Conservation (phyloP, 1,140 invertebrate species). For the Hyles vespertilio region DNA sequence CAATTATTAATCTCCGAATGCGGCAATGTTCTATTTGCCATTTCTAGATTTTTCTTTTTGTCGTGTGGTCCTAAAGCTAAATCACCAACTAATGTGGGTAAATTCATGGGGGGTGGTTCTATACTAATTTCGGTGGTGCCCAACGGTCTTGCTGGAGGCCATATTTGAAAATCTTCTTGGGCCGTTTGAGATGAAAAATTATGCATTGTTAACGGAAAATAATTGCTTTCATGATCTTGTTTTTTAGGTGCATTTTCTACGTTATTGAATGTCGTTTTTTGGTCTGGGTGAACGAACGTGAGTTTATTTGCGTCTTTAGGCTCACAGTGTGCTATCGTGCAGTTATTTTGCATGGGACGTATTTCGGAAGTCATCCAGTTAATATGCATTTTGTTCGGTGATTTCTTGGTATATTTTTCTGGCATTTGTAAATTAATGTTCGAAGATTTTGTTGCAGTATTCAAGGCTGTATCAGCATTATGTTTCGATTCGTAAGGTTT, state of each 20-base stretch:
- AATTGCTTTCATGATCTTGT: constrained; percentile 51
- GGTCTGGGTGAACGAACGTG: constrained; percentile 42
- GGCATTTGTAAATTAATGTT: constrained; percentile 25
- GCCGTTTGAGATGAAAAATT: constrained; percentile 51
- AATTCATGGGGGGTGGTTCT: constrained; percentile 64
- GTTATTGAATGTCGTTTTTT: constrained; percentile 47
- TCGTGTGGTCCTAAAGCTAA: constrained; percentile 66
- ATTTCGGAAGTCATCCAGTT: constrained; percentile 72
- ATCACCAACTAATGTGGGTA: constrained; percentile 66
- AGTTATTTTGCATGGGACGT: constrained; percentile 56
- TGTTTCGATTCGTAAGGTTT: constrained; percentile 53
- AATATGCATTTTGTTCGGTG: constrained; percentile 67
- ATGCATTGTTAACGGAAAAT: constrained; percentile 64
- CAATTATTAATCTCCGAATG: constrained; percentile 59
- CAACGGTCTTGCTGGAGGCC: constrained; percentile 56
- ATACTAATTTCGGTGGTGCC: constrained; percentile 70
- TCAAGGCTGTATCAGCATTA: constrained; percentile 22
- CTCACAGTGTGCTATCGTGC: constrained; percentile 35
- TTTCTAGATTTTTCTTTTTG: constrained; percentile 57
- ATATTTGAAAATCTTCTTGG: constrained; percentile 62
- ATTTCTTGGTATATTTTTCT: constrained; percentile 66
- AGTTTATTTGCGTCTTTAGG: constrained; percentile 51
- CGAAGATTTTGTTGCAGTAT: constrained; percentile 31
- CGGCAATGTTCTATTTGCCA: constrained; percentile 33
- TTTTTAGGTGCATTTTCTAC: constrained; percentile 45